These are phyloP conservation scores for Helogale parvula DNA, from an alignment of 2,113 vertebrate genomes.

Conservation along the genomic window DNA sequence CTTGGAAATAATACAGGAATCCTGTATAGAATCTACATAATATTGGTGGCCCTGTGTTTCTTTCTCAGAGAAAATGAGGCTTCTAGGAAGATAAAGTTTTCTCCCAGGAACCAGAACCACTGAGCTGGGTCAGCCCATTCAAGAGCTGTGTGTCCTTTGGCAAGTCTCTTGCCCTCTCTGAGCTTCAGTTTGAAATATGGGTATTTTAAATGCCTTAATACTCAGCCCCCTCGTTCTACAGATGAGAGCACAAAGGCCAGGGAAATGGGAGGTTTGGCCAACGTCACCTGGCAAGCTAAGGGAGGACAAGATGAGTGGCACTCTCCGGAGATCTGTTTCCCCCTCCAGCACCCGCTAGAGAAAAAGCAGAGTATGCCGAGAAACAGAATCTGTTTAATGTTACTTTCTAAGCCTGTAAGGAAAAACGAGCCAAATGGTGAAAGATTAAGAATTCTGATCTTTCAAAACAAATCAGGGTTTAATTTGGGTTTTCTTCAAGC, in stretches of 20 bases:
- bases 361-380: constrained; percentile 25
- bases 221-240: not conserved
- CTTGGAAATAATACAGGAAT: not conserved
- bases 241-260: not conserved
- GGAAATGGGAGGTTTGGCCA: not conserved
- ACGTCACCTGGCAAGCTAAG: not conserved
- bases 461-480: constrained; percentile 78
- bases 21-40: too few relatives aligned
- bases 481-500: constrained; percentile 75
- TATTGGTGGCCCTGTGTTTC: not conserved
- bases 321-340: not conserved
- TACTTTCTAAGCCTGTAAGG: constrained; percentile 52
- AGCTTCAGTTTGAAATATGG: not conserved
- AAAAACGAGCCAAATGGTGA: constrained; percentile 65
- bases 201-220: not conserved
- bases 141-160: not conserved
- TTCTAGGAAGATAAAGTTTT: not conserved
- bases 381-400: constrained; percentile 60
- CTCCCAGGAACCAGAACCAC: not conserved
- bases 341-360: not conserved
- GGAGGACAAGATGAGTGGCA: not conserved
- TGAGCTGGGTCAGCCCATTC: not conserved
- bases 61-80: not conserved
- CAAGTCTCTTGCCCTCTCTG: not conserved
- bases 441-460: constrained; percentile 75